Conservation (phyloP, 2,113 vertebrate genomes). For the Oryzias curvinotus region DNA sequence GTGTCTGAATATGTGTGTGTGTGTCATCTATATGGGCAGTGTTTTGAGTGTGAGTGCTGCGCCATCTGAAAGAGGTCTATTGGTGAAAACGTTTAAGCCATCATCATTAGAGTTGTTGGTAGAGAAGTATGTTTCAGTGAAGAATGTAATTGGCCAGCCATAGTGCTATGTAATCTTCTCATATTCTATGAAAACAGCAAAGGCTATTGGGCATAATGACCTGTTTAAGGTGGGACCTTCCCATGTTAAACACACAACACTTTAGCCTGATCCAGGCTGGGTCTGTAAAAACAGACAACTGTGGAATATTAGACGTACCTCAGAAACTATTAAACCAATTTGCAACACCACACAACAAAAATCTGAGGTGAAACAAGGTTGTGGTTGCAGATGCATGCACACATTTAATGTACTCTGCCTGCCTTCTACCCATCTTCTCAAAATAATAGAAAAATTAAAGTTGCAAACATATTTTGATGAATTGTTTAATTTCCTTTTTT, state of each 20-base stretch:
- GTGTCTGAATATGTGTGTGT: conserved; percentile 35
- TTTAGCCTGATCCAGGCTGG: conserved; percentile 19
- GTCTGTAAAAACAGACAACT: conserved; percentile 7
- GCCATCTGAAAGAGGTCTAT: conserved; percentile 79
- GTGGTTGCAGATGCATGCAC: no score
- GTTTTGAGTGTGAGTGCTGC: conserved; percentile 48
- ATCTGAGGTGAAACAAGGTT: background rate
- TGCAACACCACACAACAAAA: background rate
- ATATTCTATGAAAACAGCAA: conserved; percentile 75
- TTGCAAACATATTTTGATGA: no score
- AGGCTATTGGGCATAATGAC: conserved; percentile 66
- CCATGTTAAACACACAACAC: conserved; percentile 58
- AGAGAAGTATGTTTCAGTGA: conserved; percentile 86
- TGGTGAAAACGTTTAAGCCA: conserved; percentile 87
- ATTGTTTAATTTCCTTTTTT: no score
- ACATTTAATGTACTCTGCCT: no score
- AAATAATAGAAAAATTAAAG: no score
- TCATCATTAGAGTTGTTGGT: conserved; percentile 85
- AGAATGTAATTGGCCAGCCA: conserved; percentile 86
- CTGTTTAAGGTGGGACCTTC: conserved; percentile 67
- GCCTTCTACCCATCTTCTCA: no score
- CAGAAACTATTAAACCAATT: conserved; percentile 28
- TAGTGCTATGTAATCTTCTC: conserved; percentile 77
- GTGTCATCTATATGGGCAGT: conserved; percentile 34
- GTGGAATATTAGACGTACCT: conserved; percentile 26